These are phyloP conservation scores for Calyptomena viridis DNA, from an alignment of 2,113 vertebrate species.

Conservation along the genomic window DNA sequence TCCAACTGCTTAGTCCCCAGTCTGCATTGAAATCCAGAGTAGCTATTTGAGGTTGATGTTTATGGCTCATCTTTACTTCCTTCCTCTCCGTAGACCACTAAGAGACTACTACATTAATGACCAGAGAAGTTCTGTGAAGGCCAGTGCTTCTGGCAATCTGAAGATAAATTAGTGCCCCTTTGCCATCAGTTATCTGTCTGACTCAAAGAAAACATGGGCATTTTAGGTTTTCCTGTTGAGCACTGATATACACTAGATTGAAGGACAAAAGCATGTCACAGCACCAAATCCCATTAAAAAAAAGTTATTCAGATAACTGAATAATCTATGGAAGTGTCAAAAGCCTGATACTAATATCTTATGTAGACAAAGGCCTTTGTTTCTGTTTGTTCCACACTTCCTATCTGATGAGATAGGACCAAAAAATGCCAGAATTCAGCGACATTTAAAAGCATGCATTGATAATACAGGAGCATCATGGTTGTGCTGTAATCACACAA, in stretches of 20 bases:
- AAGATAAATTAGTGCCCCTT: neutral
- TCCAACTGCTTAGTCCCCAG: neutral
- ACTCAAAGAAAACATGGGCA: neutral
- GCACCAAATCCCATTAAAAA: slow-evolving; percentile 28
- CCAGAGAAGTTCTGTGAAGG: neutral
- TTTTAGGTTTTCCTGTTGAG: neutral
- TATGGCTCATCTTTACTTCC: neutral
- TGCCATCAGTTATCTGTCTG: neutral
- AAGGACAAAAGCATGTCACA: neutral
- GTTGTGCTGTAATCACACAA: neutral
- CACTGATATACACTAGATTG: neutral
- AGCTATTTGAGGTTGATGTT: neutral
- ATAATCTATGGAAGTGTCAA: neutral
- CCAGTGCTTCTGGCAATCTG: neutral
- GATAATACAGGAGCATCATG: neutral
- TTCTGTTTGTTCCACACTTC: neutral
- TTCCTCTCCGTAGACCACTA: neutral
- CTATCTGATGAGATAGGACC: neutral
- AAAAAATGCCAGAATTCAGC: neutral
- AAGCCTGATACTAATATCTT: neutral
- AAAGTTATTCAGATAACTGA: neutral
- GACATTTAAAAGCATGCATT: neutral
- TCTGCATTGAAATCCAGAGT: slow-evolving; percentile 18
- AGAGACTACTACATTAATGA: neutral
- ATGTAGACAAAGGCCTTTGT: neutral